Base-by-base conservation (phyloP, 2,888 invertebrate genomes). In the Tenthredo mesomela region DNA sequence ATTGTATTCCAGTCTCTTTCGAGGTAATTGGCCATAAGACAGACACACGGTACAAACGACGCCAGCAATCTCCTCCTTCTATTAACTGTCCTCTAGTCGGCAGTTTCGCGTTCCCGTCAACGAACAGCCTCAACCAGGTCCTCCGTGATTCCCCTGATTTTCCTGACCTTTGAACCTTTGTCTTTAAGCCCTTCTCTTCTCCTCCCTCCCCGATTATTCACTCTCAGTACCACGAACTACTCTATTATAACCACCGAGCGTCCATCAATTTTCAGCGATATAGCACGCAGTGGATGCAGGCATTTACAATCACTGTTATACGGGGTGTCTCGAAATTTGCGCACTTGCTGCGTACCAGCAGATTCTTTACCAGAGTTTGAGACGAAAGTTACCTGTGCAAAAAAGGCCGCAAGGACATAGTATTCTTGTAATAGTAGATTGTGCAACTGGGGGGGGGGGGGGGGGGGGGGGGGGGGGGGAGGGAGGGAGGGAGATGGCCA, bases 111-210 rank as follows among this genome's bases (percentile, higher is more conserved):
- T 67, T 6, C 33, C 67, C 33, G 67, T 67, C 33, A 67, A 29
- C 67, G 33, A 6, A 18, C 25, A 61, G 67, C 67, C 18, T 18
- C 25, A 33, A 67, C 67, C 33, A 33, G 33, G 29, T 33, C 33
- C 67, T 15, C 29, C 7, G 67, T 67, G 67, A 67, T 67, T 67
- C 33, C 18, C 18, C 33, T 33, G 33, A 67, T 33, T 67, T 33
- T 67, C 33, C 33, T 33, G 33, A 67, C 67, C 67, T 67, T 67
- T 67, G 67, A 67, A 33, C 67, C 33, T 67, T 33, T 67, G 67
- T 33, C 33, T 67, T 33, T 67, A 33, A 67, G 33, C 33, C 33
- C 67, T 61, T 54, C 50, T 5, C 50, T 50, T 18, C 54, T 6
- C 54, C n/a, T n/a, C 54, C 6, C 54, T 54, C 7, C 0, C 54